A percentile compares a stretch with the other conserved stretches of the same genome.
Evolutionary conservation across 2,888 invertebrate species (phyloP).

Genomic region (Chirona hameri): DNA sequence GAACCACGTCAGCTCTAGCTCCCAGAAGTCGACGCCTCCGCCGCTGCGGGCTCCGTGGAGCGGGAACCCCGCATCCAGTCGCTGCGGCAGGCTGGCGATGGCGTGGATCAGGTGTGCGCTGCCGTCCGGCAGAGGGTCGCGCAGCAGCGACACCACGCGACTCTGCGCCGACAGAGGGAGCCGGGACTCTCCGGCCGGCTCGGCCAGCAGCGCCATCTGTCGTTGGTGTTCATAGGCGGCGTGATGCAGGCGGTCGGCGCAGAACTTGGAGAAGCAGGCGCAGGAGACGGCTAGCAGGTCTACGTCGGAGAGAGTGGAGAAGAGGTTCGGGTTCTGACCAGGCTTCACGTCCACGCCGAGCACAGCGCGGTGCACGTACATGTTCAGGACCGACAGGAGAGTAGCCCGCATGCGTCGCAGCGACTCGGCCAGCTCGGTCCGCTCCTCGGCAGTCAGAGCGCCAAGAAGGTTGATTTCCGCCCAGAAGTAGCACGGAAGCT

Average conservation of each 20-base stretch:
- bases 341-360: background rate
- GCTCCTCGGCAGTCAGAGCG: background rate
- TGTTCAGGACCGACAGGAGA: background rate
- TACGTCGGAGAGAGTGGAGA: background rate
- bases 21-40: background rate
- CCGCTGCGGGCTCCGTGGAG: background rate
- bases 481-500: background rate
- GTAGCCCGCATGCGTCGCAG: background rate
- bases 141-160: background rate
- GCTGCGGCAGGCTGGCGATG: background rate
- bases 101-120: background rate
- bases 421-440: background rate
- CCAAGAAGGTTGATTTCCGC: background rate
- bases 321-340: background rate
- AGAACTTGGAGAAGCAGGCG: background rate
- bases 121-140: background rate
- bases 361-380: background rate
- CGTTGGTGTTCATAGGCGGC: background rate
- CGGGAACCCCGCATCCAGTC: background rate
- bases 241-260: background rate
- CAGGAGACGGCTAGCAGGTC: background rate
- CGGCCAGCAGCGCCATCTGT: background rate
- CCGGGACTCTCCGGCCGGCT: background rate
- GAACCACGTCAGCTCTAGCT: background rate
- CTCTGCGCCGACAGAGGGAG: background rate